Conservation (phyloP, 2,888 invertebrate genomes). For the Seira sanloemensis region DNA sequence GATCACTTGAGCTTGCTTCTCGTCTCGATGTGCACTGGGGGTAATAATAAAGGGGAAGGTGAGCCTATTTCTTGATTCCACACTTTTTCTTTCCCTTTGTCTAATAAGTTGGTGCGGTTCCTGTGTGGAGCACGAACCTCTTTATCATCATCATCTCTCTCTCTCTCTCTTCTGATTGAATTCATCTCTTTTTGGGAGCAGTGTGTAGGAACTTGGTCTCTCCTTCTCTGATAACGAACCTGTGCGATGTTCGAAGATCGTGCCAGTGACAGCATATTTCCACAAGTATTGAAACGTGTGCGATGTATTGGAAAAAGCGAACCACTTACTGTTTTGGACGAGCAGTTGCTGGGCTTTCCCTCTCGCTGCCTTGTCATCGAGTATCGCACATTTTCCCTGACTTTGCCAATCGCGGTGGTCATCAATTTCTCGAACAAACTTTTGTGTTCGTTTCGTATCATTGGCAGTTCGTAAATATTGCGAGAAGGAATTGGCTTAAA, state of each 20-base stretch:
- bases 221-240: not conserved
- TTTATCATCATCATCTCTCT: not conserved
- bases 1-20: not conserved
- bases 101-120: not conserved
- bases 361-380: not conserved
- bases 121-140: not conserved
- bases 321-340: too few species aligned
- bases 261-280: not conserved
- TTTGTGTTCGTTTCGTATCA: not conserved
- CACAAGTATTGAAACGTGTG: not conserved
- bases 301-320: too few species aligned
- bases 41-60: not conserved
- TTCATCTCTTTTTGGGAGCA: too few species aligned
- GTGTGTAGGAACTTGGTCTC: too few species aligned
- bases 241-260: not conserved
- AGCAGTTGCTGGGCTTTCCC: too few species aligned
- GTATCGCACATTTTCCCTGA: not conserved
- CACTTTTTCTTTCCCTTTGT: not conserved
- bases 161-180: too few species aligned
- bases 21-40: not conserved
- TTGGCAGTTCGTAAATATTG: not conserved
- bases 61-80: not conserved
- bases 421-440: too few species aligned
- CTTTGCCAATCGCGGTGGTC: too few species aligned
- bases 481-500: not conserved